A percentile compares a stretch with the other conserved stretches of the same genome.
These are phyloP conservation scores for Folsomia manolachei DNA, from an alignment of 2,888 invertebrate species.

Conservation along the genomic window DNA sequence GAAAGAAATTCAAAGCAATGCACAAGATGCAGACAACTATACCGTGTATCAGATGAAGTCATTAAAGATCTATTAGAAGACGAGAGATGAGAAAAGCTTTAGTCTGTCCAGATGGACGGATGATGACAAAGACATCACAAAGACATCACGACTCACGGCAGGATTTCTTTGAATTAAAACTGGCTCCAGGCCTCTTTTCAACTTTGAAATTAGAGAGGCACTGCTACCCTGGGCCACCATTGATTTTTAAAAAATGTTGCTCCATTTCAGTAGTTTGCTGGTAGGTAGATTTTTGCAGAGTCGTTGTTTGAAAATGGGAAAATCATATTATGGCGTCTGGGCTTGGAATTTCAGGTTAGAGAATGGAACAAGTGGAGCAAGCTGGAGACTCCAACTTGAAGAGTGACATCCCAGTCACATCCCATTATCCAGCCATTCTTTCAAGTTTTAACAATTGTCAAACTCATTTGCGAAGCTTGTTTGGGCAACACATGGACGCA, in stretches of 20 bases:
- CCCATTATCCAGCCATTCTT: slow-evolving; percentile 14
- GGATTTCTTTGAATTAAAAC: background rate
- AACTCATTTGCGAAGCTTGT: background rate
- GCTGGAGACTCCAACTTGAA: background rate
- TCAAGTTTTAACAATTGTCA: no score
- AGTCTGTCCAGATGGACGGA: background rate
- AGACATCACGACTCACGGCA: background rate
- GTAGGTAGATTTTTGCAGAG: background rate
- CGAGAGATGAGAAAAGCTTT: background rate
- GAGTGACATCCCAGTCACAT: slow-evolving; percentile 3
- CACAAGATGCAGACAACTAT: background rate
- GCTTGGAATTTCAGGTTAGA: no score
- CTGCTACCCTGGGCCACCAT: no score
- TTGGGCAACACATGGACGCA: background rate
- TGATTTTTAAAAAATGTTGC: background rate
- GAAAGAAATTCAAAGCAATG: background rate
- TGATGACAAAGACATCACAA: slow-evolving; percentile 8
- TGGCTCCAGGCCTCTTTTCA: background rate
- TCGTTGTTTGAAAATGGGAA: no score
- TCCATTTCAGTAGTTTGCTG: background rate
- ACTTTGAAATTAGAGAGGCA: background rate
- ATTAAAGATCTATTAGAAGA: slow-evolving; percentile 21
- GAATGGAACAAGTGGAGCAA: no score
- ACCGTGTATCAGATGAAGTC: slow-evolving; percentile 10
- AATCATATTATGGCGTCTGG: no score